phyloP scores from a whole-genome alignment of 2,797 vertebrate species.

The Gallinago solitaria region DNA sequence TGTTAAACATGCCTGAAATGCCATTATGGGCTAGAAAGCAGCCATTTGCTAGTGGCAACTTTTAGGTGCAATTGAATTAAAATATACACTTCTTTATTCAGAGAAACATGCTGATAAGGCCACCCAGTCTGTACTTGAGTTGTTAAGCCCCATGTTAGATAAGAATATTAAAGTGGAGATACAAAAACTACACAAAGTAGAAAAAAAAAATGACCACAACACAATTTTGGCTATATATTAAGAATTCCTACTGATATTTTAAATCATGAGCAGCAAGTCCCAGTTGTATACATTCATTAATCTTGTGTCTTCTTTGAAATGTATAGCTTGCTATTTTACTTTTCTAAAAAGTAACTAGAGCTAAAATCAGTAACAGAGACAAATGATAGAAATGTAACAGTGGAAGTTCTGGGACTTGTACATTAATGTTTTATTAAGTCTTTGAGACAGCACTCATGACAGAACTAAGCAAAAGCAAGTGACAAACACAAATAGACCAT shows the following conservation, averaged over 20 bases:
- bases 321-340: neutral
- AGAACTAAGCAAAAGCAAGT: slow-evolving; percentile 31
- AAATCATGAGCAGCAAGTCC: neutral
- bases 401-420: neutral
- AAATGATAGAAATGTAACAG: slow-evolving; percentile 12
- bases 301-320: neutral
- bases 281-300: neutral
- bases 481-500: neutral
- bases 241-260: neutral
- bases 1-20: neutral
- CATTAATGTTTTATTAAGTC: slow-evolving; percentile 31
- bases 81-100: neutral
- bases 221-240: neutral
- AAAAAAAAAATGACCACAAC: neutral
- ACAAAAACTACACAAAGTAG: neutral
- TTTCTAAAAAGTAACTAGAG: neutral
- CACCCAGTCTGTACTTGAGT: neutral
- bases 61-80: neutral
- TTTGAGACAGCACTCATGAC: neutral
- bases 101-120: neutral
- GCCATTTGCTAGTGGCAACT: neutral
- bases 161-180: neutral
- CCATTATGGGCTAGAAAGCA: neutral
- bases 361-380: neutral
- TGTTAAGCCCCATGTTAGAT: neutral